Percentiles rank a stretch among this genome's conserved stretches.
phyloP scores from a whole-genome alignment of 2,888 invertebrate species.

The Gryllus longicercus region DNA sequence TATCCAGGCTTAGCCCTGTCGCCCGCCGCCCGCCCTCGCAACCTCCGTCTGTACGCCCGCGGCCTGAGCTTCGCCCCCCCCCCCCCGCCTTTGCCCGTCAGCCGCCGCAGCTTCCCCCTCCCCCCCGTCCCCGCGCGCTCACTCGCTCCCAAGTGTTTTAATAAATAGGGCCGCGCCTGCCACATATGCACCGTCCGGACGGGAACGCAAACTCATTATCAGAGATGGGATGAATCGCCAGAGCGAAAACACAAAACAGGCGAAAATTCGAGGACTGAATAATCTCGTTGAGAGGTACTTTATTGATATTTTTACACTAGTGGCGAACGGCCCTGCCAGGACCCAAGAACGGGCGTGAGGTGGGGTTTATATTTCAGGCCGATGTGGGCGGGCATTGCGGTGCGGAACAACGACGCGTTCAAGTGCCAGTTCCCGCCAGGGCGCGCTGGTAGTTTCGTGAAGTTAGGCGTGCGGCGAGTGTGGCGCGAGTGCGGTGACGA shows the following conservation, averaged over 20 bases:
- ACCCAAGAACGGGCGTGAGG: too few relatives aligned
- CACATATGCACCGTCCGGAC: neutral
- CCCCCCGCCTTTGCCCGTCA: neutral
- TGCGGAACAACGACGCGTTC: too few relatives aligned
- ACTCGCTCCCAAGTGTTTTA: neutral
- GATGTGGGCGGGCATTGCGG: too few relatives aligned
- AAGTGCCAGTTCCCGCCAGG: too few relatives aligned
- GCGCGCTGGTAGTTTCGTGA: too few relatives aligned
- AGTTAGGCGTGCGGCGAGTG: too few relatives aligned
- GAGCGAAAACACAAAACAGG: neutral
- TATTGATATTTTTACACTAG: too few relatives aligned
- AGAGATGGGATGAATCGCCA: neutral
- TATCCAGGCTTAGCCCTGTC: slow-evolving; percentile 2
- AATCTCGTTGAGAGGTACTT: too few relatives aligned
- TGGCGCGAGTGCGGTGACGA: too few relatives aligned
- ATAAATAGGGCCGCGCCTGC: neutral
- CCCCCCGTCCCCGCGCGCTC: neutral
- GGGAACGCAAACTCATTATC: neutral
- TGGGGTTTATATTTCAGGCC: too few relatives aligned
- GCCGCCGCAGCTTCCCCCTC: neutral
- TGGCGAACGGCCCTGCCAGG: too few relatives aligned
- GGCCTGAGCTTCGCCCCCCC: neutral
- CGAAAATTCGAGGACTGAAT: too few relatives aligned
- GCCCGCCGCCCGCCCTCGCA: neutral
- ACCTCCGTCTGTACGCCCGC: neutral